Base-by-base conservation (phyloP, 2,888 invertebrate genomes). In the Rutpela maculata region DNA sequence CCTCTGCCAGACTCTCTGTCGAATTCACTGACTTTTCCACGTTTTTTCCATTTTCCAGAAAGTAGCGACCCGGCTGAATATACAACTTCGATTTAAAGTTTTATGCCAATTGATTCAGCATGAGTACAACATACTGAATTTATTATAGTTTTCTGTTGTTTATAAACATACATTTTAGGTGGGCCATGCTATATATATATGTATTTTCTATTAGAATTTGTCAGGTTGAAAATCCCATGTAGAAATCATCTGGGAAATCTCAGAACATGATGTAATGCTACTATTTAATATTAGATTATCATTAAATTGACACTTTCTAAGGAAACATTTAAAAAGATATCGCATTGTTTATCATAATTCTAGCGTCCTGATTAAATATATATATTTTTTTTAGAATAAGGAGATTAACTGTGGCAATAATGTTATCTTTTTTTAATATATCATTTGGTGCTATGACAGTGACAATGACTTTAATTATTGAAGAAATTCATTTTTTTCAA, bases 171-270 rank as follows among this genome's bases (percentile, higher is more conserved):
- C 1, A 26, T 26, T 26, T 26, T 26, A 26, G 1, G 22, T 1
- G 1, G 22, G 4, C 4, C 22, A 26, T 3, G 22, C 1, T 26
- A 26, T 4, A 26, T 4, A 26, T n/a, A n/a, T n/a, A n/a, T n/a
- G 6, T 26, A 35, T 35, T 35, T 35, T 3, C 2, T 9, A 35
- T 0, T 35, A 35, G 6, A 35, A 3, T 59, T 15, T 11, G 18
- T 59, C 59, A 59, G 12, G 22, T 60, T 15, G 26, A 11, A 60
- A 60, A 22, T 60, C 60, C 60, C 60, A 60, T 22, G 26, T 60
- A 26, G n/a, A 59, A 60, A 60, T 60, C 15, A n/a, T 59, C 31
- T 35, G 0, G 31, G 31, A 35, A 35, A 35, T 15, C 60, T 22
- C n/a, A 60, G 31, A 50, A 50, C 1, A n/a, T 50, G 50, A 50